Percentiles rank a stretch among this genome's conserved stretches.
phyloP scores from a whole-genome alignment of 2,888 invertebrate species.

The Eupithecia tripunctaria region DNA sequence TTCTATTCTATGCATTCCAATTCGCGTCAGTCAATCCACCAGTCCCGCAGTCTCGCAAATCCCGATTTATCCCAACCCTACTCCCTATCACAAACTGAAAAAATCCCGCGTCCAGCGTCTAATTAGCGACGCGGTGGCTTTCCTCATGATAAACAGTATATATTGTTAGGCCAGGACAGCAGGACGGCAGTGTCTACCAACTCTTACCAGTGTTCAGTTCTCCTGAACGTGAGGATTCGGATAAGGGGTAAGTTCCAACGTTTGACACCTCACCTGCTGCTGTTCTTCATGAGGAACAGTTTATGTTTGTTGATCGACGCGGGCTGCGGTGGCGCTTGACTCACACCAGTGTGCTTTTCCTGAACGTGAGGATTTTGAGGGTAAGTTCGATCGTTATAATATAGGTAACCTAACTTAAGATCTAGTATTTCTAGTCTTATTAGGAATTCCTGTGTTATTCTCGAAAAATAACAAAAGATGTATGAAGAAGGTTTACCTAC shows the following conservation, averaged over 20 bases:
- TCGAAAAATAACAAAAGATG: too few species aligned
- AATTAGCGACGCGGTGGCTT: constrained; percentile 73
- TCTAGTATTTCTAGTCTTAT: too few species aligned
- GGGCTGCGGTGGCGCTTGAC: not conserved
- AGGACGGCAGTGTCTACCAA: constrained; percentile 5
- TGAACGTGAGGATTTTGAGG: not conserved
- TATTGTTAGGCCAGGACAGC: not conserved
- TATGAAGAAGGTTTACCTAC: too few species aligned
- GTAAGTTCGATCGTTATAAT: too few species aligned
- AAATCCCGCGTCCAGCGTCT: constrained; percentile 41
- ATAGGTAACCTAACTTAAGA: too few species aligned
- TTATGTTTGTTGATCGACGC: not conserved
- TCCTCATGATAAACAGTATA: constrained; percentile 53
- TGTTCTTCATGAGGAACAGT: constrained; percentile 50
- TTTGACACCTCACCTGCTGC: not conserved
- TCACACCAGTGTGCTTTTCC: not conserved
- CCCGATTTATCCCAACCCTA: constrained; percentile 23
- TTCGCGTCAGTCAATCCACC: not conserved
- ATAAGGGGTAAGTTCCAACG: not conserved
- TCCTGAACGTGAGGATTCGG: not conserved
- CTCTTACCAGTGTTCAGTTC: not conserved
- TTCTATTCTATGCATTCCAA: not conserved
- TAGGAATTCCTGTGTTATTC: too few species aligned
- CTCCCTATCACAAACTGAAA: constrained; percentile 34
- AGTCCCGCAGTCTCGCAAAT: constrained; percentile 6